phyloP scores from a whole-genome alignment of 2,797 vertebrate species.

The Macroramphosus scolopax region DNA sequence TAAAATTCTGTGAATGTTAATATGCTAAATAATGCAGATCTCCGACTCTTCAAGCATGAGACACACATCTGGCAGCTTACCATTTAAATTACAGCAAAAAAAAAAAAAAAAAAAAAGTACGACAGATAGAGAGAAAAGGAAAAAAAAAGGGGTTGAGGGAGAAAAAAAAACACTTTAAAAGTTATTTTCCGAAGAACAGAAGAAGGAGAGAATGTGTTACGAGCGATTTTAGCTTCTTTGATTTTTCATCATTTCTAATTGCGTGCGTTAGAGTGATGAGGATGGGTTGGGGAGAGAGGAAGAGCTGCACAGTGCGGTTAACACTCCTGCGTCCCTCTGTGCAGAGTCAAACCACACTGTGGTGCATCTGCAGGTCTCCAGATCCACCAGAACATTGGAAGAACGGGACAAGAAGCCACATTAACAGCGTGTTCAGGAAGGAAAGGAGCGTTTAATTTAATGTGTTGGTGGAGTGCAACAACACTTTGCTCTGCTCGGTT shows the following conservation, averaged over 20 bases:
- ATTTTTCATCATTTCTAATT: conserved; percentile 91
- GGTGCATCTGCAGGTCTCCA: no score
- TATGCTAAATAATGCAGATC: conserved; percentile 99
- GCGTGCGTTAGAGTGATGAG: conserved; percentile 76
- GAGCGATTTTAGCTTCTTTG: conserved; percentile 88
- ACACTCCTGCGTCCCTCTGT: no score
- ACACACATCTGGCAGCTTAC: conserved; percentile 99
- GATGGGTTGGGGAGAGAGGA: conserved; percentile 39
- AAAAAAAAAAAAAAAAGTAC: conserved; percentile 73
- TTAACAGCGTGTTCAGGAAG: no score
- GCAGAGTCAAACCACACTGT: no score
- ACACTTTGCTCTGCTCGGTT: no score
- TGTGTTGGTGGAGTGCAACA: no score
- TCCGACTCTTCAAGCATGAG: conserved; percentile 99
- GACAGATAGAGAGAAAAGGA: conserved; percentile 68
- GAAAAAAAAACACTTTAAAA: conserved; percentile 83
- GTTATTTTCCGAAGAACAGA: conserved; percentile 89
- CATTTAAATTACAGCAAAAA: conserved; percentile 97
- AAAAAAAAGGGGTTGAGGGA: conserved; percentile 50
- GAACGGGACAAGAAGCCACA: no score
- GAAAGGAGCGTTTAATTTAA: no score
- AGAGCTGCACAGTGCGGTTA: no score
- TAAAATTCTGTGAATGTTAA: conserved; percentile 99
- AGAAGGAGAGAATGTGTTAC: conserved; percentile 88
- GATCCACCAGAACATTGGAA: no score